Percentiles rank a stretch among this genome's conserved stretches.
phyloP scores from a whole-genome alignment of 2,113 vertebrate species.

The Zapus hudsonius region DNA sequence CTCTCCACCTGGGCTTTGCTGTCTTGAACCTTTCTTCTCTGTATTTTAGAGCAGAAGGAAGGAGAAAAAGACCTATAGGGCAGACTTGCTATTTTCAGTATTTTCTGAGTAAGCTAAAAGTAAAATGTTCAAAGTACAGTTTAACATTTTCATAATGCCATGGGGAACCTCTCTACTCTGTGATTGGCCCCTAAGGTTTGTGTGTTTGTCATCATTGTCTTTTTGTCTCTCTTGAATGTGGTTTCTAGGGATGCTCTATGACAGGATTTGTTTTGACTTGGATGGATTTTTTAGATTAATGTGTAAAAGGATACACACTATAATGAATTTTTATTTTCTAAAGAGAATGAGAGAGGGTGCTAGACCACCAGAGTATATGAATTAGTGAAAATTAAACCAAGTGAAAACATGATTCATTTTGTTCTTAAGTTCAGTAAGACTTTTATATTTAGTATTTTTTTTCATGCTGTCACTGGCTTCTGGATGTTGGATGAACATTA shows the following conservation, averaged over 20 bases:
- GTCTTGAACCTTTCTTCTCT: neutral
- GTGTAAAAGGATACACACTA: neutral
- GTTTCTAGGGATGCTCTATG: neutral
- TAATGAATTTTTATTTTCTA: conserved; percentile 46
- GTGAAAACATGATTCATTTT: conserved; percentile 34
- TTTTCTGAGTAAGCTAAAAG: neutral
- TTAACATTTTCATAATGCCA: neutral
- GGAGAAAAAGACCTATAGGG: neutral
- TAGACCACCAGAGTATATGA: neutral
- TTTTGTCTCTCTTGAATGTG: neutral
- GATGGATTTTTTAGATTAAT: neutral
- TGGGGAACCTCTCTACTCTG: too few relatives aligned
- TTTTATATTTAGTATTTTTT: conserved; percentile 15
- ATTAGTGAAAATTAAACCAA: conserved; percentile 29
- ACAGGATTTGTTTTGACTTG: conserved; percentile 30
- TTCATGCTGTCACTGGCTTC: conserved; percentile 5
- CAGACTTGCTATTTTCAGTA: neutral
- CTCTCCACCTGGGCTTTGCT: neutral
- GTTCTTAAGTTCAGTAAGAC: neutral
- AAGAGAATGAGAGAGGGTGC: too few relatives aligned
- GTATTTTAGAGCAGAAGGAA: neutral
- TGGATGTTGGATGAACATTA: neutral
- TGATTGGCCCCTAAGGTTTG: too few relatives aligned
- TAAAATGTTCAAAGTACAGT: too few relatives aligned
- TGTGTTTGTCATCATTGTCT: too few relatives aligned